These are phyloP conservation scores for Bombus confusus DNA, from an alignment of 1,140 invertebrate genomes.

Conservation along the genomic window DNA sequence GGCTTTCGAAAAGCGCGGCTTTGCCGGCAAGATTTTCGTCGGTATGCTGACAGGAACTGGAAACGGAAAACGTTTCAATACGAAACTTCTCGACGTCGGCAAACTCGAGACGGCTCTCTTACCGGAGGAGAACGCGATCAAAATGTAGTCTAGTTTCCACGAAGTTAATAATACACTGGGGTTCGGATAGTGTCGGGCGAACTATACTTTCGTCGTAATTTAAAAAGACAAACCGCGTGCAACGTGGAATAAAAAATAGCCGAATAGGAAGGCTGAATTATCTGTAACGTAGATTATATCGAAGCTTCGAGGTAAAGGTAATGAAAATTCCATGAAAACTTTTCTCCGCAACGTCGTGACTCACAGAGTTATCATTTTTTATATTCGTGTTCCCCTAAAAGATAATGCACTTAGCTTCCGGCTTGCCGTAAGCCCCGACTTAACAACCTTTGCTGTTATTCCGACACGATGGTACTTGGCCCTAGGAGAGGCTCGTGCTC, in stretches of 20 bases:
- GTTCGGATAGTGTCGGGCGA: neutral
- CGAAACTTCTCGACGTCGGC: neutral
- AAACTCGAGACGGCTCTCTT: neutral
- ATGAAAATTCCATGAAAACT: neutral
- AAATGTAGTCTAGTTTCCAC: neutral
- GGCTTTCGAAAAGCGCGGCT: neutral
- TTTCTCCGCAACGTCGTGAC: neutral
- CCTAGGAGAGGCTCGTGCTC: constrained; percentile 23
- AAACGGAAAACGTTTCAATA: constrained; percentile 29
- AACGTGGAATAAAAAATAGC: neutral
- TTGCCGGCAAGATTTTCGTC: neutral
- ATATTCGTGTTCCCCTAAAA: constrained; percentile 8
- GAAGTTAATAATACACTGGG: neutral
- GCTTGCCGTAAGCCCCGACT: neutral
- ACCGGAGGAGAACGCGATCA: neutral
- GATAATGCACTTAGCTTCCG: constrained; percentile 20
- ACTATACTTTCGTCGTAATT: neutral
- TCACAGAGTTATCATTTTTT: neutral
- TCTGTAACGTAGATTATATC: neutral
- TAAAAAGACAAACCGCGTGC: neutral
- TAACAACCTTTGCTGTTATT: constrained; percentile 44
- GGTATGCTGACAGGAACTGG: neutral
- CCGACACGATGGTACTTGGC: constrained; percentile 11
- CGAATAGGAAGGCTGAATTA: too few relatives aligned
- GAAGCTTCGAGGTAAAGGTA: neutral